phyloP scores from a whole-genome alignment of 2,888 invertebrate species.

The Calameuta idolon region DNA sequence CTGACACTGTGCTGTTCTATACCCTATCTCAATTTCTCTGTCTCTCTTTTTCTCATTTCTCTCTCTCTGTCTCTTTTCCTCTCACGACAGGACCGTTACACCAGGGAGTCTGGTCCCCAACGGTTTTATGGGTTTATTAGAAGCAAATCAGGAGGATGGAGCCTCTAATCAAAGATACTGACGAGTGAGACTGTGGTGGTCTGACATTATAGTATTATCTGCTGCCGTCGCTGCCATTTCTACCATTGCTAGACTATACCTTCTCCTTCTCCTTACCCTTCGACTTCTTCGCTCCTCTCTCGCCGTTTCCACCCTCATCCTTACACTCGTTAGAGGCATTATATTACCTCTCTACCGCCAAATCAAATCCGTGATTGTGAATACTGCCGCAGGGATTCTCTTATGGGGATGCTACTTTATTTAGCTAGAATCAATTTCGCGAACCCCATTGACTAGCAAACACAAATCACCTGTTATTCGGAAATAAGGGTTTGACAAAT shows the following conservation, averaged over 20 bases:
- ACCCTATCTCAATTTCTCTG: not conserved
- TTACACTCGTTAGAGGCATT: constrained; percentile 61
- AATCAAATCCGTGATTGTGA: constrained; percentile 58
- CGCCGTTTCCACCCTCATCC: constrained; percentile 44
- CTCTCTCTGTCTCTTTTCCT: not conserved
- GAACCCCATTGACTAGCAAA: not conserved
- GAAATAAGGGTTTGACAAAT: not conserved
- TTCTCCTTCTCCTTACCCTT: constrained; percentile 29
- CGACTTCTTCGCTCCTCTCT: constrained; percentile 31
- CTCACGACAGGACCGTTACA: not conserved
- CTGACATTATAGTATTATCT: constrained; percentile 59
- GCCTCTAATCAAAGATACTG: constrained; percentile 66
- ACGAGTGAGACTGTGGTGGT: constrained; percentile 54
- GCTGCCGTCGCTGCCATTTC: not conserved
- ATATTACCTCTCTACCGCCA: constrained; percentile 50
- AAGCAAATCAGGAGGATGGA: constrained; percentile 60
- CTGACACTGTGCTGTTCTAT: not conserved
- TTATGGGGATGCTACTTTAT: not conserved
- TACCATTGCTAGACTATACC: constrained; percentile 18
- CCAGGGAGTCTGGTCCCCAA: constrained; percentile 36
- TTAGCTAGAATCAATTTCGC: not conserved
- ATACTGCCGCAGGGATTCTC: constrained; percentile 30
- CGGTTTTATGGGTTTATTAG: constrained; percentile 61
- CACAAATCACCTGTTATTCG: not conserved
- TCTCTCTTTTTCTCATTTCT: constrained; percentile 24